Evolutionary conservation across 1,140 invertebrate species (phyloP).

Genomic region (Polypedilum pembai): DNA sequence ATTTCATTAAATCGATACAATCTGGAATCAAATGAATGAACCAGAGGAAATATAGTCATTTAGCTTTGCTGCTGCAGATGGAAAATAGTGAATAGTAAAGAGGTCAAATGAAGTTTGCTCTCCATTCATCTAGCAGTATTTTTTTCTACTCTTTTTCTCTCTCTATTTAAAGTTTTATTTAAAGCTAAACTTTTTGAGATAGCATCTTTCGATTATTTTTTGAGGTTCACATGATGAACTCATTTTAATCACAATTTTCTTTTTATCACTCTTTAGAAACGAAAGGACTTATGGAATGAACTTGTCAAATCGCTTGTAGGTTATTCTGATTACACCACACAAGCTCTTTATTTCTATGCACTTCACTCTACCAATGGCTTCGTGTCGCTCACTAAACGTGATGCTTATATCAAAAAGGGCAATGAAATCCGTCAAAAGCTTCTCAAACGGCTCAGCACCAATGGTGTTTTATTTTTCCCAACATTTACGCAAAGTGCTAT

Average conservation of each 20-base stretch:
- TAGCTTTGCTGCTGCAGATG: too few species aligned
- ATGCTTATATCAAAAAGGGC: conserved; percentile 27
- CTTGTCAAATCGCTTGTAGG: conserved; percentile 44
- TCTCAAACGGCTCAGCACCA: conserved; percentile 46
- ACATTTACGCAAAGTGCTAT: conserved; percentile 57
- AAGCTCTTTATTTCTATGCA: conserved; percentile 42
- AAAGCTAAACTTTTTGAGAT: too few species aligned
- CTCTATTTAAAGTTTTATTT: too few species aligned
- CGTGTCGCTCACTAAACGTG: conserved; percentile 37
- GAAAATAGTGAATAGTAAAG: too few species aligned
- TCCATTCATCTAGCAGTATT: too few species aligned
- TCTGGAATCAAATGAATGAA: too few species aligned
- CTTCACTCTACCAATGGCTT: conserved; percentile 42
- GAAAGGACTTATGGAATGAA: conserved; percentile 43
- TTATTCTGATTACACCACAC: conserved; percentile 42
- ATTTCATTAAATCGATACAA: too few species aligned
- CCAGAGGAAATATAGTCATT: too few species aligned
- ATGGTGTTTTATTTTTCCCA: conserved; percentile 71
- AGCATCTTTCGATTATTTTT: too few species aligned
- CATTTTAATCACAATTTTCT: background rate
- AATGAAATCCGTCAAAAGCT: conserved; percentile 12
- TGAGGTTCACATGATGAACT: background rate
- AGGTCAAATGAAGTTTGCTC: too few species aligned
- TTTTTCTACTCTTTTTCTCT: too few species aligned
- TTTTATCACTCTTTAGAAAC: conserved; percentile 37